Percentiles rank a stretch among this genome's conserved stretches.
Evolutionary conservation across 1,140 invertebrate species (phyloP).

Genomic region (Triops cancriformis): DNA sequence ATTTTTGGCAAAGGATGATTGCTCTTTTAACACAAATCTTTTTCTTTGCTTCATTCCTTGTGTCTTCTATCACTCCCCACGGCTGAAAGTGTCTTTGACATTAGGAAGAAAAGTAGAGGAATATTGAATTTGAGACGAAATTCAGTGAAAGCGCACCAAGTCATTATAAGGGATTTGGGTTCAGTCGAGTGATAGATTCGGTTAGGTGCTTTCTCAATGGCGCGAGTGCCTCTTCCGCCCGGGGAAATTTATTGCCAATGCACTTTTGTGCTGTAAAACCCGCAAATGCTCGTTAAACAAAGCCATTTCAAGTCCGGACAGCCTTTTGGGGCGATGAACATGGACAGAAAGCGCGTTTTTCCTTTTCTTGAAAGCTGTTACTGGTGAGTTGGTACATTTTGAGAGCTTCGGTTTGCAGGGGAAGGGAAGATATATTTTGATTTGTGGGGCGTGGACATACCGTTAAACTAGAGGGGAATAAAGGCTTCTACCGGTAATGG

Average conservation of each 20-base stretch:
- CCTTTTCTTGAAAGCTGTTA: too few relatives aligned
- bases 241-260: not conserved
- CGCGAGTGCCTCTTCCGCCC: not conserved
- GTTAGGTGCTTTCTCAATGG: not conserved
- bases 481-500: not conserved
- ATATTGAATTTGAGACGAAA: not conserved
- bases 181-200: not conserved
- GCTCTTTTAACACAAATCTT: not conserved
- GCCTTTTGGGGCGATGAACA: not conserved
- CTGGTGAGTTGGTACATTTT: not conserved
- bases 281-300: not conserved
- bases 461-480: not conserved
- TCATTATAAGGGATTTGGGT: not conserved
- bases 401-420: not conserved
- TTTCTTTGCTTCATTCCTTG: not conserved
- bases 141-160: not conserved
- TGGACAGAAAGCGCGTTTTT: too few relatives aligned
- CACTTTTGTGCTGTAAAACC: not conserved
- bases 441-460: not conserved
- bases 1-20: not conserved
- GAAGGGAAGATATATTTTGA: not conserved
- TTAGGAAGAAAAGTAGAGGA: not conserved
- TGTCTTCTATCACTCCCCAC: not conserved
- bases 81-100: not conserved
- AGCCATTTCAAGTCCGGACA: not conserved